A percentile compares a stretch with the other conserved stretches of the same genome.
Evolutionary conservation across 2,888 invertebrate species (phyloP).

Genomic region (Marronus borbonicus): DNA sequence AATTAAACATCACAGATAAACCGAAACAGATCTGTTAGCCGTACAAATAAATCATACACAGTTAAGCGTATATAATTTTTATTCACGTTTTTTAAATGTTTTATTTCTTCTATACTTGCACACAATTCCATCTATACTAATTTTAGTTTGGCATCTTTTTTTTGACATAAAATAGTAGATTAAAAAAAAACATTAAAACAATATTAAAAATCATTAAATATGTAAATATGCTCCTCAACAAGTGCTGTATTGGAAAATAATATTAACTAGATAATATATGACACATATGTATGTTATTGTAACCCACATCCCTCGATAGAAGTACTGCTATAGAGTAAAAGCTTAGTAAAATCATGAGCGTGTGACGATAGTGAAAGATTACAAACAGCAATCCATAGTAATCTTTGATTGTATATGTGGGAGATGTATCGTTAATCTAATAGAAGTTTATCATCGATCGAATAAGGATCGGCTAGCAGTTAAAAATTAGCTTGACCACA

Average conservation of each 20-base stretch:
- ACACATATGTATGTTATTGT: constrained; percentile 43
- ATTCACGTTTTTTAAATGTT: constrained; percentile 44
- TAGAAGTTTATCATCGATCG: no score
- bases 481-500: neutral
- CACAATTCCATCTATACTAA: constrained; percentile 50
- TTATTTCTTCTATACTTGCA: constrained; percentile 48
- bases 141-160: constrained; percentile 53
- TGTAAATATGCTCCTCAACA: constrained; percentile 51
- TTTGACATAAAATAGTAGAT: constrained; percentile 40
- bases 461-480: neutral
- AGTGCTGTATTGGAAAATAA: constrained; percentile 47
- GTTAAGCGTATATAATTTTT: constrained; percentile 45
- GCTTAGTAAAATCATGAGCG: constrained; percentile 21
- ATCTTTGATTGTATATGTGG: neutral
- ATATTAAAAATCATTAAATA: constrained; percentile 48
- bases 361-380: neutral
- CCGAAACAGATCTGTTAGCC: no score
- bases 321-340: constrained; percentile 22
- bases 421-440: no score
- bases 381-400: neutral
- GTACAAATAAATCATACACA: constrained; percentile 30
- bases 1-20: no score
- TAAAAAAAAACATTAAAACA: constrained; percentile 47
- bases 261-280: constrained; percentile 46
- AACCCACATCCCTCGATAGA: constrained; percentile 46